Conservation (phyloP, 2,797 vertebrate species). For the Lycodopsis pacificus region DNA sequence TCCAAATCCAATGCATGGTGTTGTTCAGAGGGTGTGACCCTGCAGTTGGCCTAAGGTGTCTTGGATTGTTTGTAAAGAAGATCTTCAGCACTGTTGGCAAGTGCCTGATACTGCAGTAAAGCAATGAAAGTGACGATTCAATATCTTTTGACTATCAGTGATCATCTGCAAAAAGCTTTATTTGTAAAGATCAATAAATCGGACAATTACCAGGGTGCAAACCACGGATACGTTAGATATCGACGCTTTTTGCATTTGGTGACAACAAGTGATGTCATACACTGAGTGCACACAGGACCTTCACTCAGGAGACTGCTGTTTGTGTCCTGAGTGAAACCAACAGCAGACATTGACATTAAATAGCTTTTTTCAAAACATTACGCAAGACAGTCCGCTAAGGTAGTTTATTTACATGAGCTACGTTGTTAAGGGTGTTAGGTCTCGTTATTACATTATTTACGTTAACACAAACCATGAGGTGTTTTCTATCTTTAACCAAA, state of each 20-base stretch:
- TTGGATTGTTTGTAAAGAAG: background rate
- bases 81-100: background rate
- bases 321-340: too few relatives aligned
- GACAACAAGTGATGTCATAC: background rate
- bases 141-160: background rate
- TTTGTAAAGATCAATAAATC: background rate
- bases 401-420: background rate
- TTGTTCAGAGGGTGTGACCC: background rate
- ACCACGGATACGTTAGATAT: background rate
- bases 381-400: too few relatives aligned
- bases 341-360: too few relatives aligned
- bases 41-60: conserved; percentile 4
- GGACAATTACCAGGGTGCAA: background rate
- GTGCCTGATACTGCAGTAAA: background rate
- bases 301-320: too few relatives aligned
- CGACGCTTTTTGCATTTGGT: background rate
- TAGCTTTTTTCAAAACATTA: background rate
- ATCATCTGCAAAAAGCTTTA: background rate
- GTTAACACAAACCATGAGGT: background rate
- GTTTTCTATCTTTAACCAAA: background rate
- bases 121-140: background rate
- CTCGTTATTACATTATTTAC: background rate
- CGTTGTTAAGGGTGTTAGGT: background rate
- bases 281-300: too few relatives aligned
- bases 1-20: conserved; percentile 8